These are phyloP conservation scores for Leuciscus waleckii DNA, from an alignment of 2,797 vertebrate genomes.

Conservation along the genomic window DNA sequence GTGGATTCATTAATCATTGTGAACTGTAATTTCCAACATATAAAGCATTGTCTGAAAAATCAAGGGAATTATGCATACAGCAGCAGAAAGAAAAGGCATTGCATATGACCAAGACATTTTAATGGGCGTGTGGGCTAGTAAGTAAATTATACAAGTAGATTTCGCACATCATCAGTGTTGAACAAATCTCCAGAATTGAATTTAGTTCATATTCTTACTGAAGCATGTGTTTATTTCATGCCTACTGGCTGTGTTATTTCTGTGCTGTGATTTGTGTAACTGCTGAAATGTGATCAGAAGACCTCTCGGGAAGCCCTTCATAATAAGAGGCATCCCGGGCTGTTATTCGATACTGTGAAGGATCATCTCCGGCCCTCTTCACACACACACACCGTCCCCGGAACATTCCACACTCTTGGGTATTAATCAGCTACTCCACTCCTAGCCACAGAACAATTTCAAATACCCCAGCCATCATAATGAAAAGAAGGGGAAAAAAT, in stretches of 20 bases:
- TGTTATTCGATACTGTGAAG: slow-evolving; percentile 65
- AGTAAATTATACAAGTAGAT: slow-evolving; percentile 41
- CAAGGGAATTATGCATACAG: neutral
- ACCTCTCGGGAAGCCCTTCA: slow-evolving; percentile 61
- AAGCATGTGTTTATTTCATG: slow-evolving; percentile 49
- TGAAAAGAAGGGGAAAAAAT: slow-evolving; percentile 11
- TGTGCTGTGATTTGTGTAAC: slow-evolving; percentile 37
- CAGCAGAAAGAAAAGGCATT: neutral
- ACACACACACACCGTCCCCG: slow-evolving; percentile 29
- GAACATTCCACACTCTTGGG: slow-evolving; percentile 62
- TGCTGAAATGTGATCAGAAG: slow-evolving; percentile 53
- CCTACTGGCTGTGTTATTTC: slow-evolving; percentile 35
- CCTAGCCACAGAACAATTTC: neutral
- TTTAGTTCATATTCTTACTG: slow-evolving; percentile 31
- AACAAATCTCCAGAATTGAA: slow-evolving; percentile 33
- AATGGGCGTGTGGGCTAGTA: slow-evolving; percentile 1
- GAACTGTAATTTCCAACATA: neutral
- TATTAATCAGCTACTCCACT: slow-evolving; percentile 65
- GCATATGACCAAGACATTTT: slow-evolving; percentile 22
- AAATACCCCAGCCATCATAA: slow-evolving; percentile 45
- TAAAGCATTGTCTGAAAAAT: neutral
- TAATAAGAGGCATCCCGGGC: slow-evolving; percentile 66
- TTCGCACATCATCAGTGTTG: slow-evolving; percentile 13
- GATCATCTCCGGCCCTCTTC: slow-evolving; percentile 53
- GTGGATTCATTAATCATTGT: neutral